phyloP scores from a whole-genome alignment of 2,113 vertebrate species.

The Actenoides hombroni region DNA sequence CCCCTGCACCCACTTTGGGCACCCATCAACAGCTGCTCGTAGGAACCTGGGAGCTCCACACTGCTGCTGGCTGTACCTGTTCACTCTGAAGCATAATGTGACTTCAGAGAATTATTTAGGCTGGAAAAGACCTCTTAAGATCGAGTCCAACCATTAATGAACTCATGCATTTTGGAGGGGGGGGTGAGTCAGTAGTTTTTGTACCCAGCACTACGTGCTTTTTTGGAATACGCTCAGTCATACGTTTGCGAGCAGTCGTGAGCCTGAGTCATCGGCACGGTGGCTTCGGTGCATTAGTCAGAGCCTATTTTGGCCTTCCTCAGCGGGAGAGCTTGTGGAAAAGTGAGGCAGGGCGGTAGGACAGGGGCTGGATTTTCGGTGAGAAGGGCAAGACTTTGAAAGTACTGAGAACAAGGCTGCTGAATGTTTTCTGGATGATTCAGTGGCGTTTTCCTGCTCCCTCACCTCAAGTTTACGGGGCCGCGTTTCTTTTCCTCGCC shows the following conservation, averaged over 20 bases:
- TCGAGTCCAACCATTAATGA: background rate
- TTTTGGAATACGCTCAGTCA: background rate
- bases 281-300: rapidly evolving
- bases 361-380: rapidly evolving
- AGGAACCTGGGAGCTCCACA: background rate
- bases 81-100: rapidly evolving
- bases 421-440: background rate
- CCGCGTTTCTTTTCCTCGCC: background rate
- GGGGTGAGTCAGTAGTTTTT: background rate
- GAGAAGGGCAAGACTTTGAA: background rate
- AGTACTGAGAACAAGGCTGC: background rate
- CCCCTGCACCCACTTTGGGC: rapidly evolving
- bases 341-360: background rate
- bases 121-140: background rate
- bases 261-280: background rate
- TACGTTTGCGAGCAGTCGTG: rapidly evolving
- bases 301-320: rapidly evolving
- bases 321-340: rapidly evolving
- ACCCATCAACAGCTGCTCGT: background rate
- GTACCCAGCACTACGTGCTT: rapidly evolving
- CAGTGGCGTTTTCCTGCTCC: background rate
- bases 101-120: background rate
- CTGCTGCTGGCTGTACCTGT: rapidly evolving
- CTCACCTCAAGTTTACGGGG: rapidly evolving
- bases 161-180: rapidly evolving